These are phyloP conservation scores for Ctenosaura bakeri DNA, from an alignment of 2,797 vertebrate genomes.

Conservation along the genomic window DNA sequence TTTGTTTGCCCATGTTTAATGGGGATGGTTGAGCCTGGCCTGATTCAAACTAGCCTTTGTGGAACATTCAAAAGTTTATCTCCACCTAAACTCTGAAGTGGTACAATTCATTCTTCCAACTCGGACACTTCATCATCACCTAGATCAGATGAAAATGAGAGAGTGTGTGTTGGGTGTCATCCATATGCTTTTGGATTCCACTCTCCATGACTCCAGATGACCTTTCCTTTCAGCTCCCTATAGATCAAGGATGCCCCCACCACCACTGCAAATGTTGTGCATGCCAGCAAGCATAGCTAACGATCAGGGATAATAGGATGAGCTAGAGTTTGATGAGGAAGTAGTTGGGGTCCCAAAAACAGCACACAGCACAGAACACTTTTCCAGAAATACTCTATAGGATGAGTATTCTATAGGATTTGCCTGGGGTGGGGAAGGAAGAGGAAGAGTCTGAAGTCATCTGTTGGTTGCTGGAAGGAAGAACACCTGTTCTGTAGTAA, in stretches of 20 bases:
- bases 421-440: too few relatives aligned
- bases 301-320: background rate
- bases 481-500: background rate
- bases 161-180: background rate
- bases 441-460: background rate
- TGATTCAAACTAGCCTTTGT: background rate
- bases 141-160: background rate
- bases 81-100: background rate
- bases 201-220: background rate
- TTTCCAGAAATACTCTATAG: background rate
- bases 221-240: background rate
- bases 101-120: too few relatives aligned
- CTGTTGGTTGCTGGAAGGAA: background rate
- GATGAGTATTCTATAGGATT: too few relatives aligned
- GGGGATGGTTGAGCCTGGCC: background rate
- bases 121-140: background rate
- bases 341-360: too few relatives aligned
- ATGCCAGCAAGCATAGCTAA: background rate
- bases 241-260: background rate
- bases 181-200: background rate
- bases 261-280: background rate
- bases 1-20: background rate
- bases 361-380: background rate
- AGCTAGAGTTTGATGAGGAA: background rate
- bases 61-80: background rate